Conservation (phyloP, 2,113 vertebrate species). For the Mustelus asterias region DNA sequence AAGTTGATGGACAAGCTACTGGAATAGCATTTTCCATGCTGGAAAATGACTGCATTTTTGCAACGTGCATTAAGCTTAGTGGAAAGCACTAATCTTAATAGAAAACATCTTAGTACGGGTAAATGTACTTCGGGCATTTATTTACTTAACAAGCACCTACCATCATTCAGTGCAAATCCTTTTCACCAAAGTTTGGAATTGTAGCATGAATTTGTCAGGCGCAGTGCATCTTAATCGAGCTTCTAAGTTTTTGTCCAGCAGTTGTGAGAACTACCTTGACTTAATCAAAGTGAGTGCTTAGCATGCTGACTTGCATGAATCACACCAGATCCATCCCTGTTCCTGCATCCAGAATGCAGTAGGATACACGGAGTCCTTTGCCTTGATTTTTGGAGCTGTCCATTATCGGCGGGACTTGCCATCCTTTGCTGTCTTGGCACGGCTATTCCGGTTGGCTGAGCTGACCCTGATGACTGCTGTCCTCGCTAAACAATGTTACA, state of each 20-base stretch:
- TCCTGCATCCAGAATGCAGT: neutral
- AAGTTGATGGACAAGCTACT: neutral
- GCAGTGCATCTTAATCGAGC: neutral
- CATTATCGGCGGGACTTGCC: neutral
- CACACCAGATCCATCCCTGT: neutral
- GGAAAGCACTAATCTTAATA: neutral
- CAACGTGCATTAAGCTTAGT: neutral
- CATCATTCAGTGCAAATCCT: neutral
- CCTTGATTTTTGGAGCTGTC: neutral
- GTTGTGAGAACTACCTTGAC: neutral
- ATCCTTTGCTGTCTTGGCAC: neutral
- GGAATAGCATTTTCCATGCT: neutral
- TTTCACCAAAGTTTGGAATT: neutral
- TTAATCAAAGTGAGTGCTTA: neutral
- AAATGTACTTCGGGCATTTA: neutral
- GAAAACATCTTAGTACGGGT: neutral
- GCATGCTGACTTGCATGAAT: neutral
- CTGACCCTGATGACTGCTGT: neutral
- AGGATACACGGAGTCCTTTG: neutral
- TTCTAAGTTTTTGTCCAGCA: neutral
- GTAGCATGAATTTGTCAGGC: neutral
- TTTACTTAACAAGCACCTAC: neutral
- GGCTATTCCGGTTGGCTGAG: neutral
- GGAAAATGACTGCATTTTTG: neutral
- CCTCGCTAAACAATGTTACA: neutral